phyloP scores from a whole-genome alignment of 2,797 vertebrate genomes.

The Micrastur ruficollis region DNA sequence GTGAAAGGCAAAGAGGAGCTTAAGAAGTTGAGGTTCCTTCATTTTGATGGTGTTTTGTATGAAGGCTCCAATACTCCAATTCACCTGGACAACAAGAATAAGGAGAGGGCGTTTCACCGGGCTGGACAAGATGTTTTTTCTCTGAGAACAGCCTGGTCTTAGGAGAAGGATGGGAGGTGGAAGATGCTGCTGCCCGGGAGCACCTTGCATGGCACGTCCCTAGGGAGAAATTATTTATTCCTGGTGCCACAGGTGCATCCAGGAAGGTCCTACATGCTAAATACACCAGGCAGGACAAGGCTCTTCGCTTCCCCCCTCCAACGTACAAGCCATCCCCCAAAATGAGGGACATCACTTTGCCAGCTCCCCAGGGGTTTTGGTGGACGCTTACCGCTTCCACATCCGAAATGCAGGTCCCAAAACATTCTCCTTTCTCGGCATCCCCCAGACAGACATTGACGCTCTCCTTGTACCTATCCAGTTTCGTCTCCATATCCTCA shows the following conservation, averaged over 20 bases:
- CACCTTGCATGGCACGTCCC: not conserved
- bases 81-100: not conserved
- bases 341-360: not conserved
- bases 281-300: not conserved
- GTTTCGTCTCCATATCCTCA: not conserved
- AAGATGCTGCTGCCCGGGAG: not conserved
- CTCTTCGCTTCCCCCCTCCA: not conserved
- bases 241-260: not conserved
- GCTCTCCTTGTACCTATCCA: not conserved
- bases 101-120: not conserved
- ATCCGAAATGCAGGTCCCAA: rapidly evolving
- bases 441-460: rapidly evolving
- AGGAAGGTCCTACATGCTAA: not conserved
- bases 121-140: not conserved
- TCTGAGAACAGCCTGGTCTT: not conserved
- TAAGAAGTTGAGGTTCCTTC: not conserved
- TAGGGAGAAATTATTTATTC: not conserved
- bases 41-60: not conserved
- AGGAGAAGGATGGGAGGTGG: not conserved
- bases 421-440: rapidly evolving
- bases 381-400: not conserved
- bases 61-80: rapidly evolving
- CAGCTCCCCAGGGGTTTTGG: no score
- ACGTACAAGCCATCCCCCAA: no score
- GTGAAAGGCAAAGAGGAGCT: not conserved